These are phyloP conservation scores for Perithous albicinctus DNA, from an alignment of 2,888 invertebrate species.

Conservation along the genomic window DNA sequence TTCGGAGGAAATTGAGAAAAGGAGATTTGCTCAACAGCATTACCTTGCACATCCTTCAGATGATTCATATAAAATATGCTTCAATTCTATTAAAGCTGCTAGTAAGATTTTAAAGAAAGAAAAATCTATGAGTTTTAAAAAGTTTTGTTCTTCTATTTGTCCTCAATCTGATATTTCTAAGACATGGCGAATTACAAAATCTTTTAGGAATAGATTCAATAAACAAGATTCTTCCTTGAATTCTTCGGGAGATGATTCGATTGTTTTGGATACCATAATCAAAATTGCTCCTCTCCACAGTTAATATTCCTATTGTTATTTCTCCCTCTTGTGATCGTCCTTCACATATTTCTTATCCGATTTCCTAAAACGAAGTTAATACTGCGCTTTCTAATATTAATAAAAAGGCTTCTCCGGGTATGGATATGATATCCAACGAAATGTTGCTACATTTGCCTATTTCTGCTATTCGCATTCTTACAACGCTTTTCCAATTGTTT, in stretches of 20 bases:
- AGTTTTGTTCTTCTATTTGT: not conserved
- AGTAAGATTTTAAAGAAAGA: not conserved
- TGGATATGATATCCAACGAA: constrained; percentile 9
- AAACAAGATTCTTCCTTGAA: not conserved
- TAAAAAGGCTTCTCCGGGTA: not conserved
- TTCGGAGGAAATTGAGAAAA: not conserved
- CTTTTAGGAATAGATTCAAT: not conserved
- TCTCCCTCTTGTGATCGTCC: not conserved
- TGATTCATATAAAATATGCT: not conserved
- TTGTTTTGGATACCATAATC: not conserved
- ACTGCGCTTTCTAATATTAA: not conserved
- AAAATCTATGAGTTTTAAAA: constrained; percentile 1
- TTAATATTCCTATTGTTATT: not conserved
- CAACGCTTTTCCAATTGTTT: not conserved
- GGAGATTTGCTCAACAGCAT: not conserved
- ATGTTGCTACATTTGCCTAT: not conserved
- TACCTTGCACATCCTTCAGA: not conserved
- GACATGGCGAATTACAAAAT: constrained; percentile 14
- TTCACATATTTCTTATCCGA: not conserved
- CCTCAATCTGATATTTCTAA: constrained; percentile 16
- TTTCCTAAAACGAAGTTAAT: too few relatives aligned
- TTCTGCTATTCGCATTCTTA: not conserved
- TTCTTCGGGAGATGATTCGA: not conserved
- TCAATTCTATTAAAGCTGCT: not conserved
- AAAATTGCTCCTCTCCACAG: constrained; percentile 5